Percentiles rank a stretch among this genome's conserved stretches.
Evolutionary conservation across 2,888 invertebrate species (phyloP).

Genomic region (Parelbella ahira): DNA sequence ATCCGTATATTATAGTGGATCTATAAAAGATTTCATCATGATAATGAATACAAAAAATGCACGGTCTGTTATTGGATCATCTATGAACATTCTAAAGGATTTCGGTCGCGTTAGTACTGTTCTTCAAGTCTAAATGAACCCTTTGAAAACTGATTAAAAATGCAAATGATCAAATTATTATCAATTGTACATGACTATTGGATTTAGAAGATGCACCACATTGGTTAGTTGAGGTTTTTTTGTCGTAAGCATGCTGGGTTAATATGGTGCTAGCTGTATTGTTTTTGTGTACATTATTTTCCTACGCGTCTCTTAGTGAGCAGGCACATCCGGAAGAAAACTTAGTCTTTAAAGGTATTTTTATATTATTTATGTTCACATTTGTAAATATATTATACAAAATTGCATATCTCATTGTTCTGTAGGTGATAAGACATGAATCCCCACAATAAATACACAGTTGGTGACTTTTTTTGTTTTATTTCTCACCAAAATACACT

Average conservation of each 20-base stretch:
- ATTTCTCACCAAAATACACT: no score
- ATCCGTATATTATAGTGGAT: no score
- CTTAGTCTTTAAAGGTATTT: conserved; percentile 63
- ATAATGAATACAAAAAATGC: no score
- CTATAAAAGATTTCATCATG: no score
- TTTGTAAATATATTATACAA: conserved; percentile 74
- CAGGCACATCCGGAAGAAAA: conserved; percentile 30
- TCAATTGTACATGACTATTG: no score
- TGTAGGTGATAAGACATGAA: conserved; percentile 56
- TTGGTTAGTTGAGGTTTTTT: background rate
- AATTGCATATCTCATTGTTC: conserved; percentile 76
- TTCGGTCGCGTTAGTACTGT: background rate
- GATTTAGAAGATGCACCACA: conserved; percentile 9
- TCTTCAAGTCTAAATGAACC: conserved; percentile 4
- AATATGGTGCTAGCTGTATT: conserved; percentile 50
- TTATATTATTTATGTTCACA: conserved; percentile 77
- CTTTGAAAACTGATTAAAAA: background rate
- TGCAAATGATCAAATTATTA: no score
- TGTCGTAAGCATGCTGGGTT: conserved; percentile 8
- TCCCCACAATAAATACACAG: conserved; percentile 66
- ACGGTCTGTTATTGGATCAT: no score
- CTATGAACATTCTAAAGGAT: no score
- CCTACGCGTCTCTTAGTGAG: conserved; percentile 31
- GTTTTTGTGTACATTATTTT: conserved; percentile 48
- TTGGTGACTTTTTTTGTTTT: conserved; percentile 55